These are phyloP conservation scores for Drosophila sproati DNA, from an alignment of 1,140 invertebrate species.

Conservation along the genomic window DNA sequence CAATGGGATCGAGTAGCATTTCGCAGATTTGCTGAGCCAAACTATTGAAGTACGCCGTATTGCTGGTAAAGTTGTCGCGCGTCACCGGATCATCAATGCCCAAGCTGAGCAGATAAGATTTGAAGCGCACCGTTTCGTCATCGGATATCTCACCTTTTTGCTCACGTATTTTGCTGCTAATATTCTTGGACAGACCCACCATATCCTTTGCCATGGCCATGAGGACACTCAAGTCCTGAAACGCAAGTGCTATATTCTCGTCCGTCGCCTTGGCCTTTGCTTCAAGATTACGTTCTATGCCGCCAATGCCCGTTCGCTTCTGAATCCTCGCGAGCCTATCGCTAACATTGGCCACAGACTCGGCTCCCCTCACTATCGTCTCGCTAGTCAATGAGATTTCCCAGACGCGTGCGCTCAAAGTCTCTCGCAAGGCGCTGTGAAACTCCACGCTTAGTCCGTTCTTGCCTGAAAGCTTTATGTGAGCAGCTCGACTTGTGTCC, in stretches of 20 bases:
- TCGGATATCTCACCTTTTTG: conserved; percentile 98
- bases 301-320: conserved; percentile 95
- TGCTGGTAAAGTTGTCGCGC: conserved; percentile 93
- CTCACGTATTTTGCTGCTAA: conserved; percentile 96
- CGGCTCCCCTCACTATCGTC: conserved; percentile 43
- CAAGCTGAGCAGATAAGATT: conserved; percentile 97
- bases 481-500: conserved; percentile 89
- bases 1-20: conserved; percentile 92
- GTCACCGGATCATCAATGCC: conserved; percentile 99
- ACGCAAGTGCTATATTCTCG: conserved; percentile 95
- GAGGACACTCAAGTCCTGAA: conserved; percentile 96
- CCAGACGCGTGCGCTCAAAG: conserved; percentile 88
- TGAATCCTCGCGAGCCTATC: conserved; percentile 85
- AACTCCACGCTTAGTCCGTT: conserved; percentile 92
- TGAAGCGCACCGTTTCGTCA: conserved; percentile 98
- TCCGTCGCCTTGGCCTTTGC: conserved; percentile 96
- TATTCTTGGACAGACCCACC: conserved; percentile 96
- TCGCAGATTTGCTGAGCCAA: conserved; percentile 94
- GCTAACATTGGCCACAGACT: conserved; percentile 84
- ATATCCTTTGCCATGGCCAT: conserved; percentile 99
- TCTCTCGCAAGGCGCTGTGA: conserved; percentile 87
- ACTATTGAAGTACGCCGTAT: conserved; percentile 94
- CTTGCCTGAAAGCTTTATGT: conserved; percentile 95
- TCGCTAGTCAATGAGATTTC: conserved; percentile 83
- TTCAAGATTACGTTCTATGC: conserved; percentile 96